Conservation (phyloP, 2,797 vertebrate species). For the Schizopygopsis malacanthus region DNA sequence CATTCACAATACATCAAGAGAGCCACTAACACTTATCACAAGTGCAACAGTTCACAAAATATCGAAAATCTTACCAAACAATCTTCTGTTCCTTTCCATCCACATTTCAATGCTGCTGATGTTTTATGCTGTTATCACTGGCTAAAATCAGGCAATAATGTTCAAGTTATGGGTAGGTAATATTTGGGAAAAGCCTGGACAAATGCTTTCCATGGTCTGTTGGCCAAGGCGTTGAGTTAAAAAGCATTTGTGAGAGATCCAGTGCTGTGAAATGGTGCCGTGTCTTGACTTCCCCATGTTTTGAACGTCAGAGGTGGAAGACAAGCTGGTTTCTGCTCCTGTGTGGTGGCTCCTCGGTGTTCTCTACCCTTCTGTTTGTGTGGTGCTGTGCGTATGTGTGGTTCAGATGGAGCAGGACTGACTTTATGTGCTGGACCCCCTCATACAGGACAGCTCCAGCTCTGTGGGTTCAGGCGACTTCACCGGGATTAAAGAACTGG, state of each 20-base stretch:
- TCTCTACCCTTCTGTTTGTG: conserved; percentile 49
- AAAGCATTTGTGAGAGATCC: conserved; percentile 73
- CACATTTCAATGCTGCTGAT: conserved; percentile 68
- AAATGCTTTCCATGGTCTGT: conserved; percentile 71
- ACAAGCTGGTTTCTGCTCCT: conserved; percentile 52
- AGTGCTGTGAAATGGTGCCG: conserved; percentile 57
- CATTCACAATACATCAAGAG: conserved; percentile 3
- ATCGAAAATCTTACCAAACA: conserved; percentile 32
- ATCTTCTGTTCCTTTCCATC: conserved; percentile 52
- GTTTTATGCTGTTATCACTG: conserved; percentile 50
- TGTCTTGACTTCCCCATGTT: conserved; percentile 61
- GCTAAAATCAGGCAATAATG: conserved; percentile 74
- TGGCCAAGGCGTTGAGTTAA: conserved; percentile 42
- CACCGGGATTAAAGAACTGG: conserved; percentile 94
- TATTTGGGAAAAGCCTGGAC: conserved; percentile 32
- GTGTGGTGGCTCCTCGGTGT: conserved; percentile 49
- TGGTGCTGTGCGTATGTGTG: conserved; percentile 32
- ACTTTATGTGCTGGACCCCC: conserved; percentile 9
- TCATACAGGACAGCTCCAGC: conserved; percentile 87
- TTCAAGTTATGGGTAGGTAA: conserved; percentile 81
- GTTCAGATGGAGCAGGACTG: background rate
- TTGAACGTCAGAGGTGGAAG: conserved; percentile 57
- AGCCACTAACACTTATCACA: conserved; percentile 14
- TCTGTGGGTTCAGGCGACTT: conserved; percentile 95
- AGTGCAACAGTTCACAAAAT: background rate